phyloP scores from a whole-genome alignment of 1,140 invertebrate genomes.

The Danaus plexippus region DNA sequence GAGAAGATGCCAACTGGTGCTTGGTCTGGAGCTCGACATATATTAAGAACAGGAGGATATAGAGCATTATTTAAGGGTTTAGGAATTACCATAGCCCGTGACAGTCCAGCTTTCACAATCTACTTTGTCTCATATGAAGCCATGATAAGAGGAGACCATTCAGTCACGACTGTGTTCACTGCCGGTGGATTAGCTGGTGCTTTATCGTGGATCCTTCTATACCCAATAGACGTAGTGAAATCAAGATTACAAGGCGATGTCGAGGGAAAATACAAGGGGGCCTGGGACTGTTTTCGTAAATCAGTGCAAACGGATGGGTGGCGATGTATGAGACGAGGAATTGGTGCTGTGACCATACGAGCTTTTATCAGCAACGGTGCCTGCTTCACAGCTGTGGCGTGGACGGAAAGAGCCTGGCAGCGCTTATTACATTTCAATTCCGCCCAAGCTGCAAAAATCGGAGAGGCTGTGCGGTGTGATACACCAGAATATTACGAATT shows the following conservation, averaged over 20 bases:
- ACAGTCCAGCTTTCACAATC: conserved; percentile 76
- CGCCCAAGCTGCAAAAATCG: conserved; percentile 44
- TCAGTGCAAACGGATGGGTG: conserved; percentile 80
- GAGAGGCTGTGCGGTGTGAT: conserved; percentile 60
- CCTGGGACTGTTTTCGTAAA: conserved; percentile 80
- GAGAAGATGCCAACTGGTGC: conserved; percentile 47
- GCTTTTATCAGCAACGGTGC: conserved; percentile 95
- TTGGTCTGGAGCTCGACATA: conserved; percentile 76
- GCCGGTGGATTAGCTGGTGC: conserved; percentile 89
- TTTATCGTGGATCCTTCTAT: conserved; percentile 87
- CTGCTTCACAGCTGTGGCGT: conserved; percentile 89
- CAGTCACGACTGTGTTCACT: conserved; percentile 75
- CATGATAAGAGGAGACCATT: conserved; percentile 70
- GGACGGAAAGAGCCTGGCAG: conserved; percentile 68
- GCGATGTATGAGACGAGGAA: conserved; percentile 77
- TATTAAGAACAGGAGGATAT: conserved; percentile 76
- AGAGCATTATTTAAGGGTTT: conserved; percentile 83
- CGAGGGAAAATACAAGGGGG: conserved; percentile 75
- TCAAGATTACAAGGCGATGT: conserved; percentile 88
- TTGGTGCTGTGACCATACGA: conserved; percentile 83
- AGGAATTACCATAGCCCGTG: conserved; percentile 80
- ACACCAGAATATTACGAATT: conserved; percentile 39
- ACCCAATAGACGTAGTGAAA: conserved; percentile 93
- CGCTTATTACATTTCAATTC: conserved; percentile 30
- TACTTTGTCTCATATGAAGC: conserved; percentile 81